phyloP scores from a whole-genome alignment of 2,113 vertebrate genomes.

The Rhadina sibilatrix region DNA sequence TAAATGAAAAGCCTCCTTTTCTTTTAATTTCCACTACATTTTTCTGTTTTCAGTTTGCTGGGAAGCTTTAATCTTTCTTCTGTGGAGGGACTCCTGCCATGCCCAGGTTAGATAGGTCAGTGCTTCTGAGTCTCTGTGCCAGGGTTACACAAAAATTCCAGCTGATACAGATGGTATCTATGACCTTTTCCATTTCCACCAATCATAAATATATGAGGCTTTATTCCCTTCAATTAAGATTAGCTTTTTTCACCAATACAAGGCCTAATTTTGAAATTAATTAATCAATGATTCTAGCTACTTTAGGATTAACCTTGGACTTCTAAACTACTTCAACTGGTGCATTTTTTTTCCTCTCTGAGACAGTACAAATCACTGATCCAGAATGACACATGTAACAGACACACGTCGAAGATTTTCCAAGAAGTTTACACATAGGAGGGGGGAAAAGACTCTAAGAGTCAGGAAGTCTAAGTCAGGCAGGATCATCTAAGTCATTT shows the following conservation, averaged over 20 bases:
- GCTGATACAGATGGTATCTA: neutral
- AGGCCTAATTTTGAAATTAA: neutral
- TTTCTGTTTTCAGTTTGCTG: neutral
- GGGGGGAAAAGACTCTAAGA: neutral
- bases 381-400: neutral
- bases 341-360: neutral
- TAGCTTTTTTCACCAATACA: neutral
- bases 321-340: neutral
- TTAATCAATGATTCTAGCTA: neutral
- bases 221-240: neutral
- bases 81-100: neutral
- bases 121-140: neutral
- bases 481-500: neutral
- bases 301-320: neutral
- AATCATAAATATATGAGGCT: neutral
- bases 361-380: neutral
- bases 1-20: neutral
- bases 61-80: neutral
- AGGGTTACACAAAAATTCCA: neutral
- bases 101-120: neutral
- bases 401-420: neutral
- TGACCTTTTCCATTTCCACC: neutral
- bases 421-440: neutral
- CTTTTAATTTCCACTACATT: neutral
- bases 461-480: neutral